Evolutionary conservation across 1,140 invertebrate genomes (phyloP).

Genomic region (Venustaconcha ellipsiformis): DNA sequence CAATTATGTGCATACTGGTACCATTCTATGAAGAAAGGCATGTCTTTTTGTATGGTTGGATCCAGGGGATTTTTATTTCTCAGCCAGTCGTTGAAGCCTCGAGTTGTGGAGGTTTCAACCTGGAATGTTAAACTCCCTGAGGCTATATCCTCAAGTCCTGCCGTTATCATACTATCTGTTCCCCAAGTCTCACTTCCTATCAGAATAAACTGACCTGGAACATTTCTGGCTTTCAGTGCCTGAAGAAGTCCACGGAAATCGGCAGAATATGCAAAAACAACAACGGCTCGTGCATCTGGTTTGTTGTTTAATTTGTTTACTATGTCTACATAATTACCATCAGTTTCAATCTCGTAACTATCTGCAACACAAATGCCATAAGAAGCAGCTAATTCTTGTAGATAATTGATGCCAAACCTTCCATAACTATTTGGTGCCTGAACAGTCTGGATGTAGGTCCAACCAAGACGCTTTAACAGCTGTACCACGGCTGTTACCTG

Average conservation of each 20-base stretch:
- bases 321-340: constrained; percentile 20
- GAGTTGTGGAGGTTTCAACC: constrained; percentile 10
- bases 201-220: constrained; percentile 39
- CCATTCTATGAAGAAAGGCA: constrained; percentile 53
- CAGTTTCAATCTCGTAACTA: constrained; percentile 29
- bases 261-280: constrained; percentile 35
- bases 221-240: constrained; percentile 28
- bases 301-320: constrained; percentile 33
- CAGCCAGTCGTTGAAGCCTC: constrained; percentile 41
- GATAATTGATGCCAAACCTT: constrained; percentile 2
- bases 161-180: constrained; percentile 14
- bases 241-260: constrained; percentile 36
- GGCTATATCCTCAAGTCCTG: constrained; percentile 36
- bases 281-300: constrained; percentile 41
- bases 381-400: constrained; percentile 27
- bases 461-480: constrained; percentile 41
- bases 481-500: constrained; percentile 78
- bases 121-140: constrained; percentile 43
- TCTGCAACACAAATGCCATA: constrained; percentile 40
- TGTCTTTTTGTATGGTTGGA: constrained; percentile 28
- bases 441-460: constrained; percentile 54
- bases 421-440: constrained; percentile 23
- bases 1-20: constrained; percentile 55
- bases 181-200: constrained; percentile 53
- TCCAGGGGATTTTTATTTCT: constrained; percentile 21